Base-by-base conservation (phyloP, 1,140 invertebrate species). In the Pachypsylla venusta region DNA sequence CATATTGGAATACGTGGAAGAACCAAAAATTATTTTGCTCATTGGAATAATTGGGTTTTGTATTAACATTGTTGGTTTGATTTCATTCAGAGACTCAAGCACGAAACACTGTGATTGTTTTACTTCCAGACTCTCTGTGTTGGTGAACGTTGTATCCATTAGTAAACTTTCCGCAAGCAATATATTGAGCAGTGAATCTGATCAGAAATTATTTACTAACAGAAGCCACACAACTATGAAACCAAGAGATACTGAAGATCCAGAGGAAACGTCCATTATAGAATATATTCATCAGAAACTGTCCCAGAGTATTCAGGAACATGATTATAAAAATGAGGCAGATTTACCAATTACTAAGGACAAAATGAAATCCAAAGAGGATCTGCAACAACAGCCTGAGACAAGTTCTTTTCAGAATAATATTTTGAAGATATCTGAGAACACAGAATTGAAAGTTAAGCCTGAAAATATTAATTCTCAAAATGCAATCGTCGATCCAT, bases 41-140 rank as follows among this genome's bases (percentile, higher is more conserved):
- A 48, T 48, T 48, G 42, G 42, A n/a, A 19, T 48, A 3, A 48
- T 48, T 48, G 42, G 42, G 4, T 48, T 48, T n/a, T 5, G 7
- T n/a, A 48, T 48, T 22, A 48, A 48, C 16, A 48, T 48, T 10
- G 22, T 48, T n/a, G 42, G 42, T 10, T 19, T 48, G 7, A 48
- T 48, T n/a, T 48, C 22, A 22, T 48, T 48, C 16, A 48, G 42
- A 48, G 42, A 48, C 16, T 48, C 42, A n/a, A 48, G 4, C n/a
- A 48, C 42, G 22, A 48, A 19, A n/a, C 42, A 48, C 16, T 48
- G 42, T 48, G 42, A 48, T 48, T 48, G 42, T n/a, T 48, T 48
- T 22, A 48, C 42, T 22, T 48, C 42, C 16, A 48, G 42, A n/a
- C 22, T 48, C 16, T 48, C 42, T 48, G 42, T 48, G n/a, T 19